Percentiles rank a stretch among this genome's conserved stretches.
Evolutionary conservation across 2,888 invertebrate species (phyloP).

Genomic region (Microchrysa polita): DNA sequence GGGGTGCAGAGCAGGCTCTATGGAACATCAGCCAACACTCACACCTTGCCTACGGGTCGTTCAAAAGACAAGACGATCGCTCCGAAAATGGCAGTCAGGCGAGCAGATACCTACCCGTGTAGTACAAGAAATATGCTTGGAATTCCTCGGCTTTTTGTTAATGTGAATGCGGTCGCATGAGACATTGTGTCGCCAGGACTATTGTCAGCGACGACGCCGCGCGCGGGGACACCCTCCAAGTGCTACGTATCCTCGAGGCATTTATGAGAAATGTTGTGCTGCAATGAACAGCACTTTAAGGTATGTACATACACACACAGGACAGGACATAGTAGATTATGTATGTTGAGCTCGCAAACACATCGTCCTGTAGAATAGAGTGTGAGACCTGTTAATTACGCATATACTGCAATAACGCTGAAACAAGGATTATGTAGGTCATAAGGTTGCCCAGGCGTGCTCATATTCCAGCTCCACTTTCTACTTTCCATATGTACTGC

Average conservation of each 20-base stretch:
- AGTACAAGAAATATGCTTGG: constrained; percentile 1
- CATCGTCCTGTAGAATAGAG: no score
- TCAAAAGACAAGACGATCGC: background rate
- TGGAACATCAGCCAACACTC: background rate
- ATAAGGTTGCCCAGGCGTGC: no score
- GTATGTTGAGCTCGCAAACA: no score
- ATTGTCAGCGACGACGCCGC: no score
- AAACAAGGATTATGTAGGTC: no score
- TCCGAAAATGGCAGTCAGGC: background rate
- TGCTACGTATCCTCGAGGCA: background rate
- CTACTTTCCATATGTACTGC: no score
- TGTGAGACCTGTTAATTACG: no score
- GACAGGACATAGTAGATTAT: no score
- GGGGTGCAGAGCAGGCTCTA: background rate
- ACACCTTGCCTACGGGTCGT: background rate
- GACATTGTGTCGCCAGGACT: constrained; percentile 21
- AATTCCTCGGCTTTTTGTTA: background rate
- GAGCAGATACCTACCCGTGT: no score
- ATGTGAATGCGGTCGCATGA: background rate
- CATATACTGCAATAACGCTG: no score
- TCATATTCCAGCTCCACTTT: no score
- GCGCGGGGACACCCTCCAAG: background rate
- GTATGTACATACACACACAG: background rate
- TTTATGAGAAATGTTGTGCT: background rate
- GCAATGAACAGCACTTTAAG: background rate